Base-by-base conservation (phyloP, 2,113 vertebrate genomes). In the Gallinago paraguaiae region DNA sequence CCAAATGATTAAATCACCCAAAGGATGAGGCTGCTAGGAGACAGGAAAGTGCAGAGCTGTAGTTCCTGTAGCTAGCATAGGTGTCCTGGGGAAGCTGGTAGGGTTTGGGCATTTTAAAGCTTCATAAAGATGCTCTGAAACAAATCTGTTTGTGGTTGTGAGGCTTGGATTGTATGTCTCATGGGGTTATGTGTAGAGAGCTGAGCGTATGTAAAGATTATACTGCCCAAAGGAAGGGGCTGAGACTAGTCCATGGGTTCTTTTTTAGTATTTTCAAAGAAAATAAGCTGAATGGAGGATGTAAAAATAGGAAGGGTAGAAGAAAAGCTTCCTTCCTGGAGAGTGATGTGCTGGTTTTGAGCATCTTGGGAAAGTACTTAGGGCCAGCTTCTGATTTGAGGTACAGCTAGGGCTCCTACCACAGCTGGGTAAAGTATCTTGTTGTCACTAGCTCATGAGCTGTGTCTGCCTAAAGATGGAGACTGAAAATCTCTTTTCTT, bases 41-140 rank as follows among this genome's bases (percentile, higher is more conserved):
- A 3, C 30, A 10, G 2, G 4, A 3, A 7, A 46, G 16, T 2
- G 6, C 1, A 37, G 23, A 39, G n/a, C 24, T 46, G 17, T 5
- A 5, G 39, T 5, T 53, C 6, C 24, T 64, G 28, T 2, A 23
- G 25, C 10, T 3, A 23, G 53, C 0, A 16, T 7, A 16, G 30
- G 2, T 46, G 14, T 35, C 22, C 5, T 28, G 8, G 15, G 30
- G 23, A 16, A 56, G 56, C 13, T 22, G 17, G 31, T 7, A 30
- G 12, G 4, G 18, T 30, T 13, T 63, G 41, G 27, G 31, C 8
- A 4, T 56, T 50, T 56, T 14, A 7, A 25, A 48, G 68, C n/a
- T 48, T 75, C 10, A 11, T 15, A 1, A 16, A 12, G 27, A 4
- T n/a, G 5, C 9, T 61, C 13, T 68, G 27, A 17, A 33, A 4